Conservation (phyloP, 2,797 vertebrate species). For the Botia almorhae region DNA sequence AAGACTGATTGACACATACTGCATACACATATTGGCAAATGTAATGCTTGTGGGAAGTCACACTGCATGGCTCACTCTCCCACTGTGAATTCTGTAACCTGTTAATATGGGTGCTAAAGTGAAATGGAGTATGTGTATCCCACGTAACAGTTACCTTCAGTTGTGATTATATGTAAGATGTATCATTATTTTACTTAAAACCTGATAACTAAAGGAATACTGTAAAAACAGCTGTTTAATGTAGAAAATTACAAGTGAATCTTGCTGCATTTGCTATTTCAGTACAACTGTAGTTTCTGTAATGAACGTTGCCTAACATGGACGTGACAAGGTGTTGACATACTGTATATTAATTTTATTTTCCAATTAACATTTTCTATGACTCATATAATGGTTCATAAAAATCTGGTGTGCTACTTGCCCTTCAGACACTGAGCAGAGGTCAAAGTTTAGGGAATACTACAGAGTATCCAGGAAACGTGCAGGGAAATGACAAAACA, state of each 20-base stretch:
- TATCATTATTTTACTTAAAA: not conserved
- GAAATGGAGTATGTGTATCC: not conserved
- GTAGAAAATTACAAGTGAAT: too few species aligned
- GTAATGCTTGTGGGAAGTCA: not conserved
- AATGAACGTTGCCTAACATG: not conserved
- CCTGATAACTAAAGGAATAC: not conserved
- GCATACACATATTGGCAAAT: not conserved
- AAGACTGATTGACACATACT: not conserved
- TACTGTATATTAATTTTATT: not conserved
- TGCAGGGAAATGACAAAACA: not conserved
- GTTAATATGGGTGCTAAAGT: not conserved
- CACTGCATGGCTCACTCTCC: not conserved
- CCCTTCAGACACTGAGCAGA: not conserved
- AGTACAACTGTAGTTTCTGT: too few species aligned
- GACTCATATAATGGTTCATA: not conserved
- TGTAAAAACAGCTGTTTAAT: not conserved
- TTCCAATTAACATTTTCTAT: not conserved
- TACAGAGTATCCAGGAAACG: not conserved
- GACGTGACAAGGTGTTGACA: not conserved
- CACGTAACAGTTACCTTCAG: not conserved
- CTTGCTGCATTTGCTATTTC: too few species aligned
- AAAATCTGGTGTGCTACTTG: not conserved
- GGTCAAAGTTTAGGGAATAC: not conserved
- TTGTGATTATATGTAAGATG: not conserved
- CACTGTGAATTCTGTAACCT: not conserved